Base-by-base conservation (phyloP, 1,140 invertebrate species). In the Drosophila funebris region DNA sequence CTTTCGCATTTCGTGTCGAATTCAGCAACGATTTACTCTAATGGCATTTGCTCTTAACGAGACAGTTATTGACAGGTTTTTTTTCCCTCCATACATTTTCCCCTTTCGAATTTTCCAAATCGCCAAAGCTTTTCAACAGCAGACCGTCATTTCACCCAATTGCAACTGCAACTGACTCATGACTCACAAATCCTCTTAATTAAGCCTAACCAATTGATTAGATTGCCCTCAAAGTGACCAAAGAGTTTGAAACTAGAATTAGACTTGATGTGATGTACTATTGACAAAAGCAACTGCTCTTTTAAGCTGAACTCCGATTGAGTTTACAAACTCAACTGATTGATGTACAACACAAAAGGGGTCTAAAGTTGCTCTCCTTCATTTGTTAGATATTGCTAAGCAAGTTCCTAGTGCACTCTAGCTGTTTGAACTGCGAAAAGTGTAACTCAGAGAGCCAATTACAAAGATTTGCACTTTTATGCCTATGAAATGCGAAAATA, bases 31-130 rank as follows among this genome's bases (percentile, higher is more conserved):
- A 73, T 73, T 73, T 68, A 73, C 54, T 46, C 31, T 69, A 73
- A 73, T 54, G 64, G 63, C 63, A 56, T 73, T 73, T 73, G 56
- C 33, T 36, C 18, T 29, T 60, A 73, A 69, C 56, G 54, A 68
- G 70, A 73, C 69, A 67, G 69, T 50, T 58, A 72, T 72, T 72
- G 69, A 67, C 69, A 72, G 69, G 53, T 58, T 27, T 9, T 11
- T 22, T 18, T 3, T 13, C 41, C 11, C 41, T 14, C 6, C 13
- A 22, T n/a, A 14, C 22, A 11, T 9, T 48, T 24, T 46, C 44
- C 0, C n/a, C 22, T 24, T 6, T n/a, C 20, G n/a, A n/a, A n/a
- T 22, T 31, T 11, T 31, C 50, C 27, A 60, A 46, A 58, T 48
- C 22, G 41, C 57, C 29, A 48, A 60, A 39, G 9, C 4, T 24